Evolutionary conservation across 2,797 vertebrate genomes (phyloP).

Genomic region (Eospalax fontanierii): DNA sequence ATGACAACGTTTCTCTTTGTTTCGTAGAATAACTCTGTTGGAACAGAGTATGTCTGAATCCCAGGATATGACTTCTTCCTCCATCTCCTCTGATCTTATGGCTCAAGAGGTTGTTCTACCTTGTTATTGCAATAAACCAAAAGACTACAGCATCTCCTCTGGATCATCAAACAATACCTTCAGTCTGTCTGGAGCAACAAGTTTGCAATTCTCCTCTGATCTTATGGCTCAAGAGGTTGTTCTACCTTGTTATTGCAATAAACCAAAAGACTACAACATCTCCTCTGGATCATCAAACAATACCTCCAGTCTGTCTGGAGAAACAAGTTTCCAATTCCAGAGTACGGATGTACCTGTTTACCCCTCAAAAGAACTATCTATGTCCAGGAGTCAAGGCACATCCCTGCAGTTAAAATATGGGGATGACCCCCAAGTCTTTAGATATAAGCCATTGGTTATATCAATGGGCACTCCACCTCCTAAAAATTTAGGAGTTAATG

Average conservation of each 20-base stretch:
- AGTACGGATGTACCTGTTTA: constrained; percentile 52
- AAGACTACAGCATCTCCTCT: constrained; percentile 40
- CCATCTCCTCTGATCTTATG: constrained; percentile 44
- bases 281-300: too few relatives aligned
- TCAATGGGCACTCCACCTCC: constrained; percentile 26
- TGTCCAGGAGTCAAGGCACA: constrained; percentile 22
- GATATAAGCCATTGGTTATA: constrained; percentile 52
- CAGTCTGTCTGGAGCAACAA: too few relatives aligned
- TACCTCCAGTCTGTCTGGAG: constrained; percentile 60
- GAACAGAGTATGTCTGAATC: constrained; percentile 30
- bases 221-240: too few relatives aligned
- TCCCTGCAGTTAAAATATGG: constrained; percentile 55
- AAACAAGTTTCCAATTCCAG: neutral
- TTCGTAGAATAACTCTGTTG: constrained; percentile 73
- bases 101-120: constrained; percentile 40
- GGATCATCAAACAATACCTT: constrained; percentile 39
- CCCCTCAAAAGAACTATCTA: neutral
- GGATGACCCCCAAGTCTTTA: constrained; percentile 7
- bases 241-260: too few relatives aligned
- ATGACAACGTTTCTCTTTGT: constrained; percentile 70
- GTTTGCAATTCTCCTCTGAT: too few relatives aligned
- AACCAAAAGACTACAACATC: too few relatives aligned
- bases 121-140: constrained; percentile 57
- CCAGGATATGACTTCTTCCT: constrained; percentile 60
- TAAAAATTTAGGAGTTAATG: constrained; percentile 60